Evolutionary conservation across 2,797 vertebrate genomes (phyloP).

Genomic region (Neopelma chrysocephalum): DNA sequence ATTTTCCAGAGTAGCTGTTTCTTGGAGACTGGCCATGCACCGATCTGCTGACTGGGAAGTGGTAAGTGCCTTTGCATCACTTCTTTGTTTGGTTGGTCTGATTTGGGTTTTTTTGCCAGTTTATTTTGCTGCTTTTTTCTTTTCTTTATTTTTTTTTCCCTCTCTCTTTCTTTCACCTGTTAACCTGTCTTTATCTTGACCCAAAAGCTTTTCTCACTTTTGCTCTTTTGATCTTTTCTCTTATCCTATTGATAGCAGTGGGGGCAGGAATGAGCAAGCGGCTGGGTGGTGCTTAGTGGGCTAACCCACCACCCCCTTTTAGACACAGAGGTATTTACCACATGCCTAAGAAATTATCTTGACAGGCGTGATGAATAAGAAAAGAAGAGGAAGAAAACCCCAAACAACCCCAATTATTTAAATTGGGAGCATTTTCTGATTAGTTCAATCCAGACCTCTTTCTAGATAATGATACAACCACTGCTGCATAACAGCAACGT

Average conservation of each 20-base stretch:
- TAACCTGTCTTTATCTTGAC: not conserved
- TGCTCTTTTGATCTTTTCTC: not conserved
- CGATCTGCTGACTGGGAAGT: not conserved
- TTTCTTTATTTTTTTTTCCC: not conserved
- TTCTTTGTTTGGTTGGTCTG: not conserved
- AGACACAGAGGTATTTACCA: not conserved
- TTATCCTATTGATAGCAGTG: not conserved
- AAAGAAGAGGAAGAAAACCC: not conserved
- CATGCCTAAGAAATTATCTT: not conserved
- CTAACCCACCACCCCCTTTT: not conserved
- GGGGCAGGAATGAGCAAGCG: not conserved
- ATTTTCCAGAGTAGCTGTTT: not conserved
- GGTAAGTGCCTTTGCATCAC: not conserved
- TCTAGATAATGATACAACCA: not conserved
- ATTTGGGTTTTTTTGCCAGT: not conserved
- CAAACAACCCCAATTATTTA: not conserved
- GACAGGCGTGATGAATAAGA: not conserved
- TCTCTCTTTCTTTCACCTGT: not conserved
- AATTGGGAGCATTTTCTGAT: not conserved
- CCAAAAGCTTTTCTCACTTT: not conserved
- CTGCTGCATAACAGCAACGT: not conserved
- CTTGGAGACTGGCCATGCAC: not conserved
- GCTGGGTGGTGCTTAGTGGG: not conserved
- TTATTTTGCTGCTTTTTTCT: not conserved
- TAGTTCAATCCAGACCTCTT: not conserved